Conservation (phyloP, 2,113 vertebrate species). For the Tamias sibiricus region DNA sequence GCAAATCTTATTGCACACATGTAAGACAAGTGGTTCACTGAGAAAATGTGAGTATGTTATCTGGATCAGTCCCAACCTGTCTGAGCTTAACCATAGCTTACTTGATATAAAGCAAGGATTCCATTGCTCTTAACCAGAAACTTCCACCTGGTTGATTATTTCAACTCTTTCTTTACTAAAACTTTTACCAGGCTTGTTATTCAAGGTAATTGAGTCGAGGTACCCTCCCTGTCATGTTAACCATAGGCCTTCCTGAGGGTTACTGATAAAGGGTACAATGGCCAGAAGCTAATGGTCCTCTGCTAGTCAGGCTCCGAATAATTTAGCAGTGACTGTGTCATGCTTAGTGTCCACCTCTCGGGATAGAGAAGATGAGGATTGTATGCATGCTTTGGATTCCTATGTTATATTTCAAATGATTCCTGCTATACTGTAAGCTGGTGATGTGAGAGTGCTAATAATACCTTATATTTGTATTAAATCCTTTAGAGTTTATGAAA, state of each 20-base stretch:
- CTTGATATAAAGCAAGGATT: background rate
- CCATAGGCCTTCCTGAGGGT: background rate
- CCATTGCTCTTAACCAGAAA: background rate
- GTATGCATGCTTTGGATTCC: background rate
- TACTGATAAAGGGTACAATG: background rate
- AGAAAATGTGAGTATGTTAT: constrained; percentile 13
- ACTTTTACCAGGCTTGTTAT: constrained; percentile 15
- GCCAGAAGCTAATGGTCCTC: background rate
- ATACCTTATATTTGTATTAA: background rate
- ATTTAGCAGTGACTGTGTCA: background rate
- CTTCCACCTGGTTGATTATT: constrained; percentile 3
- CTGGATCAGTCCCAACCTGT: background rate
- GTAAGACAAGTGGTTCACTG: background rate
- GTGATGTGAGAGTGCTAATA: constrained; percentile 1
- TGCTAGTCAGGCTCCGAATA: background rate
- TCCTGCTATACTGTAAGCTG: background rate
- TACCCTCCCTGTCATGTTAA: background rate
- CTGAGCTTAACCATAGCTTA: background rate
- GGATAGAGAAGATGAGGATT: background rate
- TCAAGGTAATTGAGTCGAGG: background rate
- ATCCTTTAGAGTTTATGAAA: constrained; percentile 36
- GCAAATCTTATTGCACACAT: background rate
- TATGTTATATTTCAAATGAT: background rate
- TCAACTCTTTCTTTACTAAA: constrained; percentile 33
- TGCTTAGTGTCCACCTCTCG: background rate